Evolutionary conservation across 2,888 invertebrate species (phyloP), one percentile per base, ranked within the genome.

Genomic region (Lydus trimaculatus): DNA sequence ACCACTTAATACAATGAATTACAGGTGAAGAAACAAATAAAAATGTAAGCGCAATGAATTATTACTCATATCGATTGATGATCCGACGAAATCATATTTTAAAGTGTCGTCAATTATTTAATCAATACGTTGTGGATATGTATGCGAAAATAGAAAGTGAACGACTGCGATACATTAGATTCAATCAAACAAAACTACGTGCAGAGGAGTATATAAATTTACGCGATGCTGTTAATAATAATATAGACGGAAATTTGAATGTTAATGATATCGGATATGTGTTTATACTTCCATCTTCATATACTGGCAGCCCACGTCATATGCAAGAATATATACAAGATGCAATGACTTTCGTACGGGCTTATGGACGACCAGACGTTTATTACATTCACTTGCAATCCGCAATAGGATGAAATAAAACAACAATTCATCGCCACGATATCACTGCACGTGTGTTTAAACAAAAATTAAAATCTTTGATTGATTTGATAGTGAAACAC

Each of bases 111-210:
- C 28, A 48, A 82, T 15, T 79, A 31, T 33, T 78, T 64, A 74
- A 79, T 64, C 81, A 82, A 71, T 83, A 72, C 69, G 65, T 75
- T 36, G 81, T 82, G 36, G 80, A 82, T 72, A 81, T 81, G 81
- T 83, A 80, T 68, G 80, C 72, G 2, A 82, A 82, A 78, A 79
- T 81, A 6, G 81, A 82, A 73, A 77, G 75, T 7, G 82, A 82
- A 74, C 74, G 80, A 60, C 65, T 82, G 52, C 59, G 64, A 63
- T 83, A 68, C 71, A 73, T 83, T 31, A 59, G 75, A 61, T 75
- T 69, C 52, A 79, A 78, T 59, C 73, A 79, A 68, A 28, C 65
- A 3, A 73, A 79, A 67, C 67, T 79, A n/a, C 76, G 78, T 52
- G 59, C 33, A 5, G 8, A 33, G 11, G 33, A 33, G 11, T 33